Conservation (phyloP, 2,797 vertebrate species). For the Aphelocoma californica region DNA sequence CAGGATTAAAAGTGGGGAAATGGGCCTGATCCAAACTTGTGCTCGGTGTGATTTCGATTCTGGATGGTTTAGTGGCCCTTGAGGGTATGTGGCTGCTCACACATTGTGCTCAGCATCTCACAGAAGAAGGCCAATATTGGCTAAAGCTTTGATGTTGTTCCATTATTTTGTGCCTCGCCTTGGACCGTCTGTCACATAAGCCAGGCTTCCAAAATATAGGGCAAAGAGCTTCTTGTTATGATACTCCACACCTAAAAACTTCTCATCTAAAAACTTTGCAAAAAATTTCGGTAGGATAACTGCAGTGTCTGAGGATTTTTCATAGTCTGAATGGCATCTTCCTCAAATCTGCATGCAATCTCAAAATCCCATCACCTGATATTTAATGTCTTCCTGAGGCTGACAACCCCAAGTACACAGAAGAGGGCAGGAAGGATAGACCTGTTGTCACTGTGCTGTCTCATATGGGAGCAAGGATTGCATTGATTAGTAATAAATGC, state of each 20-base stretch:
- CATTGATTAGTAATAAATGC: not conserved
- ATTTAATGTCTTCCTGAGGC: not conserved
- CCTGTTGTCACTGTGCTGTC: not conserved
- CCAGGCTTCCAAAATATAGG: not conserved
- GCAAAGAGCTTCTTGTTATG: not conserved
- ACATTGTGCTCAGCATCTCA: not conserved
- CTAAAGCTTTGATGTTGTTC: not conserved
- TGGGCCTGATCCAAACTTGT: not conserved
- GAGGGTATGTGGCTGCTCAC: not conserved
- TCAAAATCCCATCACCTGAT: not conserved
- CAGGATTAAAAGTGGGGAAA: not conserved
- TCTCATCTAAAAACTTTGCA: not conserved
- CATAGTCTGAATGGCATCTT: not conserved
- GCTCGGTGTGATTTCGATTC: not conserved
- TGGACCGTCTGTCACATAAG: not conserved
- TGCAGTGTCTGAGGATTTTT: not conserved
- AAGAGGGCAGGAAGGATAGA: not conserved
- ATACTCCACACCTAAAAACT: not conserved
- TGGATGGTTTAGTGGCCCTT: not conserved
- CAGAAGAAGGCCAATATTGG: not conserved
- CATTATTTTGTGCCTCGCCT: not conserved
- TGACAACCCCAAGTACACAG: not conserved
- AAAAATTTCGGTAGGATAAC: not conserved
- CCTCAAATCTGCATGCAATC: not conserved
- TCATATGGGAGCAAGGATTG: not conserved